These are phyloP conservation scores for Crotalus helleri DNA, from an alignment of 2,113 vertebrate genomes.

Conservation along the genomic window DNA sequence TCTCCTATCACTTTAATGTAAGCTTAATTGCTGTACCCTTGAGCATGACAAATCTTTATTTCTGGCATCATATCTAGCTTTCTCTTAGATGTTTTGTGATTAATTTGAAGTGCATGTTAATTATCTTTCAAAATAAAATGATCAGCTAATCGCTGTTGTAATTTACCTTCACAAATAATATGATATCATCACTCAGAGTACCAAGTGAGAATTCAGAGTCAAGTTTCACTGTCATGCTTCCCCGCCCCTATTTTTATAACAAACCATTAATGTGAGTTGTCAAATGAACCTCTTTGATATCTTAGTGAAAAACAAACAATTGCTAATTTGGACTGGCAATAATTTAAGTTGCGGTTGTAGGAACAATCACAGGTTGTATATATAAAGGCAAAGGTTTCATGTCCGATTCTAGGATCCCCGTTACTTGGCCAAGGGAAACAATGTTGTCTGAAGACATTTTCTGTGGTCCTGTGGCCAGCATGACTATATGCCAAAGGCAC, in stretches of 20 bases:
- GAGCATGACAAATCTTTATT: slow-evolving; percentile 2
- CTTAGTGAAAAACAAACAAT: background rate
- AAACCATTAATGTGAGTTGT: background rate
- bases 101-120: slow-evolving; percentile 45
- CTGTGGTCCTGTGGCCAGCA: background rate
- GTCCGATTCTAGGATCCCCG: background rate
- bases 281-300: background rate
- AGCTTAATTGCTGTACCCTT: slow-evolving; percentile 15
- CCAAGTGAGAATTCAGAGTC: background rate
- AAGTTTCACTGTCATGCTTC: background rate
- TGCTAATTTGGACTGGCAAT: background rate
- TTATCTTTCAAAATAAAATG: slow-evolving; percentile 50
- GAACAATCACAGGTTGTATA: background rate
- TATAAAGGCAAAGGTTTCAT: background rate
- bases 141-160: slow-evolving; percentile 43
- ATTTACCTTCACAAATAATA: slow-evolving; percentile 34
- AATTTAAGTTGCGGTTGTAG: background rate
- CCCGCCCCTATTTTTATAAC: background rate
- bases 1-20: slow-evolving; percentile 14
- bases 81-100: slow-evolving; percentile 24
- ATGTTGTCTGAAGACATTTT: background rate
- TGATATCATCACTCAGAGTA: slow-evolving; percentile 19
- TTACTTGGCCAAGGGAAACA: background rate
- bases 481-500: background rate
- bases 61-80: slow-evolving; percentile 27